Percentiles rank a stretch among this genome's conserved stretches.
phyloP scores from a whole-genome alignment of 2,113 vertebrate genomes.

The Phainopepla nitens region DNA sequence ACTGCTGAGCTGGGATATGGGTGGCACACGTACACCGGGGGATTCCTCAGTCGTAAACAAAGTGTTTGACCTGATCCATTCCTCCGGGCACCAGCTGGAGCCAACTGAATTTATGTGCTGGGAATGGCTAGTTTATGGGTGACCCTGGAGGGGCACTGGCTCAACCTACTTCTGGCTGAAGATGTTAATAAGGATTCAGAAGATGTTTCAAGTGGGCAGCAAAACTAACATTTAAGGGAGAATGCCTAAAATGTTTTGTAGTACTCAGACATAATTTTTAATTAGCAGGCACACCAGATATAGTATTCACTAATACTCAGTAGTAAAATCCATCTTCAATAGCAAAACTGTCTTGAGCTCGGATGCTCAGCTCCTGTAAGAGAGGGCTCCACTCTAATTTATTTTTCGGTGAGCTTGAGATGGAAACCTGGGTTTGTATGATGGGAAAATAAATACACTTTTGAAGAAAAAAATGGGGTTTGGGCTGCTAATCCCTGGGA shows the following conservation, averaged over 20 bases:
- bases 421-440: background rate
- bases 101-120: constrained; percentile 55
- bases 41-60: constrained; percentile 55
- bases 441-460: constrained; percentile 33
- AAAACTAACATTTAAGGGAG: background rate
- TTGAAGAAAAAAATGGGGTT: background rate
- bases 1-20: constrained; percentile 16
- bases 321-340: background rate
- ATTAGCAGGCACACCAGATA: constrained; percentile 21
- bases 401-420: background rate
- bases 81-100: background rate
- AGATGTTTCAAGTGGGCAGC: constrained; percentile 31
- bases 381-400: background rate
- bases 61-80: constrained; percentile 52
- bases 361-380: background rate
- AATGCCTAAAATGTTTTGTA: constrained; percentile 14
- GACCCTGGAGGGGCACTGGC: constrained; percentile 24
- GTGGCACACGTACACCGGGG: background rate
- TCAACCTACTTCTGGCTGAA: constrained; percentile 51
- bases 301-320: background rate
- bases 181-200: constrained; percentile 49
- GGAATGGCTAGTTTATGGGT: constrained; percentile 49
- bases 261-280: constrained; percentile 48
- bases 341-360: background rate
- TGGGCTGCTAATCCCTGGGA: background rate